Base-by-base conservation (phyloP, 2,888 invertebrate species). In the Lithophane semibrunnea region DNA sequence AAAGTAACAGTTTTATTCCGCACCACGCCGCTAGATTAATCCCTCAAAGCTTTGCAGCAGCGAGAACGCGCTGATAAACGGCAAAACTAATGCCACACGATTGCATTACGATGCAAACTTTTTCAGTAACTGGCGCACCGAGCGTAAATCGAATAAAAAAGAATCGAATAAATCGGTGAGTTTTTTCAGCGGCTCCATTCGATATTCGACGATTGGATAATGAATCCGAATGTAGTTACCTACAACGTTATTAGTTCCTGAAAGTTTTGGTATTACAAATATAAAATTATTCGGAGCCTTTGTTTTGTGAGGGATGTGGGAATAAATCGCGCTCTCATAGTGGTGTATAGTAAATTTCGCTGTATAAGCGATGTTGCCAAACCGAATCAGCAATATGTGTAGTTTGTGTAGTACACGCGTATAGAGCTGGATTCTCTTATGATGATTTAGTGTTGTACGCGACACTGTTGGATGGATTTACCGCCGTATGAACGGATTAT, bases 401-500 rank as follows among this genome's bases (percentile, higher is more conserved):
- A 89, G 91, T 90, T 89, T 88, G 90, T 90, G 91, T 92, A 88
- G 88, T 91, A 91, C 88, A 89, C 87, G 88, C 88, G 90, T 90
- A 91, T 92, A 91, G 91, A 91, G 90, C 92, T 94, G 94, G 96
- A 95, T 96, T 96, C 96, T 95, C 96, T 96, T 96, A 96, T 96
- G 96, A 96, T 96, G 96, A 96, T 96, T 96, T 96, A 96, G 94
- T 94, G 91, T 88, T 90, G 94, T 91, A 89, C 94, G 94, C 95
- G 95, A 95, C 96, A 95, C 92, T 92, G 93, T 88, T 92, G 94
- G 96, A 96, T 96, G 96, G 96, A 96, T 96, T 96, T 96, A 96
- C 96, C 92, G 96, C 92, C 95, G 94, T 94, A 96, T 94, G 95
- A 96, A 95, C 95, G 96, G 96, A 96, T 96, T 96, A 96, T 95